Evolutionary conservation across 2,888 invertebrate species (phyloP), one percentile per base, ranked within the genome.

Genomic region (Gryllus longicercus): DNA sequence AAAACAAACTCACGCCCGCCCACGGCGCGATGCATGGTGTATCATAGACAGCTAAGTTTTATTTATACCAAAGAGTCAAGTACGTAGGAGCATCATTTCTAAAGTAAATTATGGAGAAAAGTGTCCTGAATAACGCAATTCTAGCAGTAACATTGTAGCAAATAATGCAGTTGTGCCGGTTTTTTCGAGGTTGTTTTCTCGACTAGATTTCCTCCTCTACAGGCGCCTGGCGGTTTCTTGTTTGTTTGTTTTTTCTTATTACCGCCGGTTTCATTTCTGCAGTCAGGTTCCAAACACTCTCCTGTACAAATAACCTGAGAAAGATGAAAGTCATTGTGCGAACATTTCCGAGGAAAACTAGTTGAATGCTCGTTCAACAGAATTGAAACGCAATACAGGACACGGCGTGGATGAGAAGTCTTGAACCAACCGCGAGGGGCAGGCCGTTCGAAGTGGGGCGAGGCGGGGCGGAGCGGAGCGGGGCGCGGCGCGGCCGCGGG

Each of bases 21-120:
- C 16, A 63, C 14, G 63, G 63, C 63, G 63, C 63, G 63, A 18
- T 63, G 63, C 63, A 63, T 63, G 63, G 63, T 63, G 63, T 63
- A 63, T 63, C 63, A 63, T 63, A 63, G 63, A 63, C 63, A 63
- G 63, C 63, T 63, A 63, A 63, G 63, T 63, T 63, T 63, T 63
- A 63, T 63, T 63, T 63, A 63, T 63, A 63, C 63, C 63, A 63
- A 63, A 63, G 63, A 63, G 63, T 63, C 63, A 63, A 63, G 63
- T 63, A 63, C 14, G 63, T 63, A 63, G 63, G 63, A 63, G 63
- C 63, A 63, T 63, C 63, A 63, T 63, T 63, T 63, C 63, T 63
- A n/a, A 63, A 63, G 63, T 63, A 63, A 63, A 63, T 14, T 63
- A 63, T 63, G 63, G 63, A 63, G 63, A 63, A 63, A 63, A 63